Evolutionary conservation across 2,888 invertebrate species (phyloP).

Genomic region (Epicampocera succincta): DNA sequence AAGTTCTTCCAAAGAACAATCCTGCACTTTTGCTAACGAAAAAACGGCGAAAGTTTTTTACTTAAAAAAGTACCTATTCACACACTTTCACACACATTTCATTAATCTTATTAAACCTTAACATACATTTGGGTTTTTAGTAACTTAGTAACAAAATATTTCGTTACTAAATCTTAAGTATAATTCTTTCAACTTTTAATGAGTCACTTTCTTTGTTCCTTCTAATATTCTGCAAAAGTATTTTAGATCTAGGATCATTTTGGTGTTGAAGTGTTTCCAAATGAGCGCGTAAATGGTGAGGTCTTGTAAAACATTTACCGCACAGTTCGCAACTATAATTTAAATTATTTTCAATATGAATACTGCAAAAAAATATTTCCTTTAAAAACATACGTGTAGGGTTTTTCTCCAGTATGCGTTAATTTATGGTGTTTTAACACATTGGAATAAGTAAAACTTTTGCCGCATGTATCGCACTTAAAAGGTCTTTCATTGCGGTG

Average conservation of each 20-base stretch:
- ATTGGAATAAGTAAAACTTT: conserved; percentile 80
- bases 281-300: conserved; percentile 80
- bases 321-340: conserved; percentile 77
- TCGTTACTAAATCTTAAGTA: not conserved
- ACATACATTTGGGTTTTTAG: no score
- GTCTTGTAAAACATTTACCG: conserved; percentile 78
- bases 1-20: no score
- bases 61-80: no score
- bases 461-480: conserved; percentile 78
- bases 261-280: conserved; percentile 79
- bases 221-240: conserved; percentile 71
- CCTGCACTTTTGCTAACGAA: no score
- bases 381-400: conserved; percentile 73
- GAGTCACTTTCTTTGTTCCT: conserved; percentile 60
- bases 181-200: not conserved
- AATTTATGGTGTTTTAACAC: conserved; percentile 79
- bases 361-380: not conserved
- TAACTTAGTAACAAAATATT: not conserved
- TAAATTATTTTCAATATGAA: not conserved
- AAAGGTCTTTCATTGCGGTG: conserved; percentile 81
- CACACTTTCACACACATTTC: no score
- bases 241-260: conserved; percentile 76
- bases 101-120: no score
- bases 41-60: no score
- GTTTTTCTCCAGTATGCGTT: conserved; percentile 81